These are phyloP conservation scores for Ecdyonurus torrentis DNA, from an alignment of 2,888 invertebrate species.

Conservation along the genomic window DNA sequence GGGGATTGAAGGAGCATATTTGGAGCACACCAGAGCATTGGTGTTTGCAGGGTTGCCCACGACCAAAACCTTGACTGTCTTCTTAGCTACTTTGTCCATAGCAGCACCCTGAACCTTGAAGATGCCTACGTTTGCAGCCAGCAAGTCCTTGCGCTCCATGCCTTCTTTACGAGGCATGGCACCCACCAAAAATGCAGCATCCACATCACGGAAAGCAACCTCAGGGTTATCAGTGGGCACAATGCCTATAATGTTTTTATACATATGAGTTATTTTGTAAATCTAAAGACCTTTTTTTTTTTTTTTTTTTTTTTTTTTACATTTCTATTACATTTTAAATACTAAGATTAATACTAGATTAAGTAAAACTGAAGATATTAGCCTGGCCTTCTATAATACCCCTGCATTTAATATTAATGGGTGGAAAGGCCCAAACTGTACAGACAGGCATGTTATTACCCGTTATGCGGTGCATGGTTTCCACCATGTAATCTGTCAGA, in stretches of 20 bases:
- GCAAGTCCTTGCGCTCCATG: constrained; percentile 96
- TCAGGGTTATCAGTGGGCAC: constrained; percentile 75
- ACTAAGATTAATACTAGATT: too few relatives aligned
- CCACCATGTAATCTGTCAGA: too few relatives aligned
- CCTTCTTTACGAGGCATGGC: constrained; percentile 96
- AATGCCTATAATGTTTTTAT: constrained; percentile 45
- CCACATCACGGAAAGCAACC: constrained; percentile 88
- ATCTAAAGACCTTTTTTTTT: too few relatives aligned
- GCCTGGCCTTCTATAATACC: too few relatives aligned
- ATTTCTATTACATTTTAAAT: too few relatives aligned
- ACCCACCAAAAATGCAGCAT: constrained; percentile 92
- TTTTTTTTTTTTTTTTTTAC: too few relatives aligned
- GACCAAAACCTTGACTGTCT: constrained; percentile 86
- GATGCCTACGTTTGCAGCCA: constrained; percentile 95
- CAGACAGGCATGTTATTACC: too few relatives aligned
- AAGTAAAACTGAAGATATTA: too few relatives aligned
- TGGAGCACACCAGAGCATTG: constrained; percentile 88
- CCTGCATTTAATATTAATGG: too few relatives aligned
- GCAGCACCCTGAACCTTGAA: constrained; percentile 96
- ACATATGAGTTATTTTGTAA: too few relatives aligned
- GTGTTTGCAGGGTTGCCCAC: constrained; percentile 99
- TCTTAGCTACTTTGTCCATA: constrained; percentile 74
- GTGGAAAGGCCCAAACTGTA: too few relatives aligned
- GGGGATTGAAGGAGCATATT: constrained; percentile 91
- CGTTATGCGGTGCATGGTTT: too few relatives aligned